Evolutionary conservation across 2,888 invertebrate species (phyloP), one percentile per base, ranked within the genome.

Genomic region (Phasia obesa): DNA sequence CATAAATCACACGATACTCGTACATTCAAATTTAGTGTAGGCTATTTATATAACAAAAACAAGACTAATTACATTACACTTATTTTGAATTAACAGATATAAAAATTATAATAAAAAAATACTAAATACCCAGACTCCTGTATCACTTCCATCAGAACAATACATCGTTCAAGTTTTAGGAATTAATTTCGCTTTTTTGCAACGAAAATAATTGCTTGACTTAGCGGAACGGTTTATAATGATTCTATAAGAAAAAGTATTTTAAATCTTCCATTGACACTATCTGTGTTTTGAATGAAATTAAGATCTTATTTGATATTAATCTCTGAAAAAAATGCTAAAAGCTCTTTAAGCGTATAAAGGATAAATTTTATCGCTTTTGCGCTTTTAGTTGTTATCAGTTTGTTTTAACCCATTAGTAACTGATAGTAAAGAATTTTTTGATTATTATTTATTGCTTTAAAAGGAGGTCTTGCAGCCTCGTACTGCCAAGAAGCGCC

Each of bases 261-360:
- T 47, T 60, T 71, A 42, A 65, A 71, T 67, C 49, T 62, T 11
- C 60, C 19, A 57, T 73, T 76, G 75, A 76, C 70, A 79, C 62
- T 71, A 76, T 71, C 60, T 60, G 47, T 15, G 2, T 44, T 69
- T 55, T 60, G 25, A 47, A 25, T 31, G 23, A 35, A 23, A 71
- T 71, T 65, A n/a, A 27, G 62, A 79, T 79, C 60, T 79, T 59
- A 55, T 71, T 69, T 75, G 44, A 55, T 65, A 65, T 11, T 21
- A 21, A 71, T 44, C 57, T 42, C 49, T 38, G n/a, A 31, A 69
- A 42, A 13, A 62, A 57, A 25, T 64, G 44, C 13, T 35, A 31
- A 38, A 57, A 64, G 13, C 15, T 31, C 25, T 17, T 27, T 23
- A 35, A 35, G 35, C 9, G 31, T 59, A 21, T 49, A 42, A 60